phyloP scores from a whole-genome alignment of 2,113 vertebrate genomes.

The Planiliza haematocheilus region DNA sequence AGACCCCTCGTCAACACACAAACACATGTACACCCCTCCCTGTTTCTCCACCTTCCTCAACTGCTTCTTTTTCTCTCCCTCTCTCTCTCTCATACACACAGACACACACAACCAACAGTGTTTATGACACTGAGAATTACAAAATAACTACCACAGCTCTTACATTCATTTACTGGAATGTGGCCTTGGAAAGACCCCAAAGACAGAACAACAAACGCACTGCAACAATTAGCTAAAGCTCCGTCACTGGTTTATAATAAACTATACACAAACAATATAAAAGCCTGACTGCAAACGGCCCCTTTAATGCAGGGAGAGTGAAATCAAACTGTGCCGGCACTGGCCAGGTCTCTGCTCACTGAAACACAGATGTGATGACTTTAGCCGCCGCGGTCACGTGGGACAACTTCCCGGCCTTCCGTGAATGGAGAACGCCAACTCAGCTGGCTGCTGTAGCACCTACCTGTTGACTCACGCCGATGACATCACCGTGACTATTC shows the following conservation, averaged over 20 bases:
- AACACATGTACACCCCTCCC: background rate
- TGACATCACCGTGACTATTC: slow-evolving; percentile 75
- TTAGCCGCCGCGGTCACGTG: slow-evolving; percentile 43
- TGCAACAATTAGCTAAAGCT: slow-evolving; percentile 24
- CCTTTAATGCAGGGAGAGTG: slow-evolving; percentile 21
- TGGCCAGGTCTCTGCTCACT: background rate
- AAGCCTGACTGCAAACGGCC: background rate
- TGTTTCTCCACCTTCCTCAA: slow-evolving; percentile 36
- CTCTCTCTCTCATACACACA: slow-evolving; percentile 27
- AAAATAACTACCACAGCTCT: slow-evolving; percentile 60
- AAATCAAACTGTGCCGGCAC: slow-evolving; percentile 47
- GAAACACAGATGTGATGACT: slow-evolving; percentile 62
- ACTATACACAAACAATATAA: background rate
- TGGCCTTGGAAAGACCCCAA: slow-evolving; percentile 61
- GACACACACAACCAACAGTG: slow-evolving; percentile 36
- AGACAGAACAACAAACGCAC: slow-evolving; percentile 39
- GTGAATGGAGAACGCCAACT: slow-evolving; percentile 54
- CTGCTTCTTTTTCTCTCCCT: slow-evolving; percentile 15
- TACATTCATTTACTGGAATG: slow-evolving; percentile 64
- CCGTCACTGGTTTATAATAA: slow-evolving; percentile 5
- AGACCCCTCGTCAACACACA: slow-evolving; percentile 54
- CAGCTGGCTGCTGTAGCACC: slow-evolving; percentile 64
- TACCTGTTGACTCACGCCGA: slow-evolving; percentile 77
- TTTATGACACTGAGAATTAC: slow-evolving; percentile 63
- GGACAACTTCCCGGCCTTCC: slow-evolving; percentile 43